A percentile compares a stretch with the other conserved stretches of the same genome.
Conservation (phyloP, 92 coral and sea anemone genomes). For the Paragorgia papillata region DNA sequence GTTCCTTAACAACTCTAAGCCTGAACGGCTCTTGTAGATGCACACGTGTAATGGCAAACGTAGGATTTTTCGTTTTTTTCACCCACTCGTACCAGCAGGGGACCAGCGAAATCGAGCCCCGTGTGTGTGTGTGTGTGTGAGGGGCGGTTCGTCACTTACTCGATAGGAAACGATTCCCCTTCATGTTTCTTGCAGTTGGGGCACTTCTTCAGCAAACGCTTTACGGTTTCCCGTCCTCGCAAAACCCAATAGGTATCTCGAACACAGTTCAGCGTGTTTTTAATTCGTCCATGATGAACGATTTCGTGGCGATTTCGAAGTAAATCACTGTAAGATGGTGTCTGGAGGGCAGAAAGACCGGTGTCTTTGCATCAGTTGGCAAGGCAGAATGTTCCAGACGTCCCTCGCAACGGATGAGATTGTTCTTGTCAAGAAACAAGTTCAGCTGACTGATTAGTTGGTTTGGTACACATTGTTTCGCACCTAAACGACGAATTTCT, state of each 20-base stretch:
- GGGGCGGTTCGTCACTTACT: conserved; percentile 19
- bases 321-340: background rate
- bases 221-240: too few relatives aligned
- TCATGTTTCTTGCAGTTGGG: conserved; percentile 13
- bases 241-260: too few relatives aligned
- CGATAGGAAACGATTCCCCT: conserved; percentile 18
- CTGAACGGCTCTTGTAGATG: conserved; percentile 3
- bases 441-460: too few relatives aligned
- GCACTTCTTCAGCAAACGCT: background rate
- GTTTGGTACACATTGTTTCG: too few relatives aligned
- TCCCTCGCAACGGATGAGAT: too few relatives aligned
- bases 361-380: too few relatives aligned
- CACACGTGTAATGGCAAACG: conserved; percentile 10
- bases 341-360: too few relatives aligned
- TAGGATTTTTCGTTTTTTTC: conserved; percentile 1
- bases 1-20: conserved; percentile 1
- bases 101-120: conserved; percentile 25
- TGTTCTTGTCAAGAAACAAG: too few relatives aligned
- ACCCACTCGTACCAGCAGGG: background rate
- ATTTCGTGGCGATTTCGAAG: background rate
- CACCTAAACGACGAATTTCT: too few relatives aligned
- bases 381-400: too few relatives aligned
- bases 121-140: conserved; percentile 2
- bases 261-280: too few relatives aligned
- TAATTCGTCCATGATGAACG: background rate